Conservation (phyloP, 1,140 invertebrate species). For the Odontomachus brunneus region DNA sequence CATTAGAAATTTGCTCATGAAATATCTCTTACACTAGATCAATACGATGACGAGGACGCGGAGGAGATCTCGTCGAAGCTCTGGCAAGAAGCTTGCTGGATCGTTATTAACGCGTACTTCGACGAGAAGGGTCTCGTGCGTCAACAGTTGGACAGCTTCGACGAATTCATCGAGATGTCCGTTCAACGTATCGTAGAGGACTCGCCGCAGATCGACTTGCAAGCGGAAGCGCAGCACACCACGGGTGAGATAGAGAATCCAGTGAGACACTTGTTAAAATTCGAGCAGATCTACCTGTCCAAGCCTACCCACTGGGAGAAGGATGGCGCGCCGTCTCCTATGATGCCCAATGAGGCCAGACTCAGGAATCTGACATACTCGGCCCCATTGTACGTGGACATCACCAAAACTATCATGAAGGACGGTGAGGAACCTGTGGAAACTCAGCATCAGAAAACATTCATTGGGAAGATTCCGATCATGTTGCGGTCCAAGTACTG, state of each 20-base stretch:
- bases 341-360: conserved; percentile 99
- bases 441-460: conserved; percentile 96
- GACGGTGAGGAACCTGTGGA: conserved; percentile 94
- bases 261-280: conserved; percentile 95
- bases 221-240: conserved; percentile 98
- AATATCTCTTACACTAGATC: conserved; percentile 82
- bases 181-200: conserved; percentile 99
- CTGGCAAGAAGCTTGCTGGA: conserved; percentile 99
- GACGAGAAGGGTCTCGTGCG: conserved; percentile 99
- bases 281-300: conserved; percentile 99
- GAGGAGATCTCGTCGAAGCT: conserved; percentile 97
- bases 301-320: conserved; percentile 99
- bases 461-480: conserved; percentile 99
- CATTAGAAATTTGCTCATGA: too few species aligned
- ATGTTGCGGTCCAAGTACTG: conserved; percentile 99
- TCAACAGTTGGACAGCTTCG: conserved; percentile 99
- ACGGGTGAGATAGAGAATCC: conserved; percentile 96
- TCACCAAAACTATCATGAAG: conserved; percentile 97
- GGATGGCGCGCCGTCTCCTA: conserved; percentile 98
- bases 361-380: conserved; percentile 96
- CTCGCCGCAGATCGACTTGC: conserved; percentile 98
- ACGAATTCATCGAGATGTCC: conserved; percentile 99
- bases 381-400: conserved; percentile 99
- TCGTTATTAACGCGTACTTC: conserved; percentile 99
- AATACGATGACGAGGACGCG: conserved; percentile 91